Percentiles rank a stretch among this genome's conserved stretches.
Evolutionary conservation across 2,797 vertebrate species (phyloP).

Genomic region (Diplodus sargus): DNA sequence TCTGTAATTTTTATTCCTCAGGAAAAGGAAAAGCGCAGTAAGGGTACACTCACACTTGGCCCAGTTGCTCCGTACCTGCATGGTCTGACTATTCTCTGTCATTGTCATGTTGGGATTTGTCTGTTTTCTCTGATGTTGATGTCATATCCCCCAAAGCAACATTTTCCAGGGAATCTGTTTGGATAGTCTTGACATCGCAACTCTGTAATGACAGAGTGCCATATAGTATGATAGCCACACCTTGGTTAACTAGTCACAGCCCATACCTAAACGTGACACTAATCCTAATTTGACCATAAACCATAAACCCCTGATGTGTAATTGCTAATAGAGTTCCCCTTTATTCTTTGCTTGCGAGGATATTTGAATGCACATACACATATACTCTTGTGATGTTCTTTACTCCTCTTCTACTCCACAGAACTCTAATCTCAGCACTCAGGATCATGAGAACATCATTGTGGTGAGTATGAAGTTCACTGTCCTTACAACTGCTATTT

Average conservation of each 20-base stretch:
- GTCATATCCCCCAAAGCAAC: neutral
- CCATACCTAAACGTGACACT: neutral
- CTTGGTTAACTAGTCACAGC: neutral
- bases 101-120: neutral
- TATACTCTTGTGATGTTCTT: neutral
- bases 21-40: neutral
- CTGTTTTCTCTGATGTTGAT: neutral
- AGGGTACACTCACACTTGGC: too few relatives aligned
- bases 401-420: slow-evolving; percentile 60
- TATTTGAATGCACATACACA: neutral
- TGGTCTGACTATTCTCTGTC: neutral
- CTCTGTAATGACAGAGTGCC: neutral
- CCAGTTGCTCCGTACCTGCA: too few relatives aligned
- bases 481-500: slow-evolving; percentile 8
- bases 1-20: neutral
- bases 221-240: neutral
- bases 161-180: neutral
- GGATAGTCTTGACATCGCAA: slow-evolving; percentile 5
- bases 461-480: slow-evolving; percentile 89
- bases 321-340: neutral
- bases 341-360: neutral
- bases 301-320: neutral
- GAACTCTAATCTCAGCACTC: slow-evolving; percentile 95
- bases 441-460: slow-evolving; percentile 98
- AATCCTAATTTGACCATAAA: neutral